phyloP scores from a whole-genome alignment of 2,113 vertebrate species.

The Naja naja region DNA sequence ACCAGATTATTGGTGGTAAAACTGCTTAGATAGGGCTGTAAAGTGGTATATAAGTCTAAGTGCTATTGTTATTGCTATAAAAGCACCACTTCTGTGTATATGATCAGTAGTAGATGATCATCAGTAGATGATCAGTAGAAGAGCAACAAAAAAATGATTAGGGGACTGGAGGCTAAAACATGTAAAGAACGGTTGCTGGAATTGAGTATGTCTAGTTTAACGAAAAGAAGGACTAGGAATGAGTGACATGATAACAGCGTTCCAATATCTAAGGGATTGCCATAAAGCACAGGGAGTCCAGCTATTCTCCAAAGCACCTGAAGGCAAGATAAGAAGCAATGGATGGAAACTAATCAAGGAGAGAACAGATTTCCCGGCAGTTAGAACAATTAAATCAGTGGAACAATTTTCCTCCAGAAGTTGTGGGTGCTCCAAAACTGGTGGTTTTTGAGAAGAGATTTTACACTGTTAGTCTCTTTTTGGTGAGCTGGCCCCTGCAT shows the following conservation, averaged over 20 bases:
- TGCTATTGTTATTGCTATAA: background rate
- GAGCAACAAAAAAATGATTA: background rate
- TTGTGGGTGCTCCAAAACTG: background rate
- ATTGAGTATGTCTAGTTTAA: background rate
- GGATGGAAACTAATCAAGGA: background rate
- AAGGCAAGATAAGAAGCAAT: background rate
- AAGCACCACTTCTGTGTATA: background rate
- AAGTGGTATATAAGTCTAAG: background rate
- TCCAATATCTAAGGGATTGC: background rate
- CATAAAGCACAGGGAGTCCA: background rate
- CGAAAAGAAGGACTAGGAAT: background rate
- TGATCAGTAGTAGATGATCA: background rate
- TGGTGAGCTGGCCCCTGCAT: background rate
- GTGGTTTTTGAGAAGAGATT: background rate
- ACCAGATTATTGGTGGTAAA: background rate
- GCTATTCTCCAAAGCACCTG: background rate
- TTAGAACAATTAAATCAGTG: background rate
- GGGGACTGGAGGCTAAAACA: background rate
- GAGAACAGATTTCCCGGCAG: background rate
- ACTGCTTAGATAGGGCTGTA: background rate
- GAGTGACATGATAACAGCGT: background rate
- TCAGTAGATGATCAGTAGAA: background rate
- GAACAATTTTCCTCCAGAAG: background rate
- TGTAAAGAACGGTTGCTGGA: background rate
- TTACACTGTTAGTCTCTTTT: background rate